Conservation (phyloP, 2,113 vertebrate species). For the Laticauda laticaudata region DNA sequence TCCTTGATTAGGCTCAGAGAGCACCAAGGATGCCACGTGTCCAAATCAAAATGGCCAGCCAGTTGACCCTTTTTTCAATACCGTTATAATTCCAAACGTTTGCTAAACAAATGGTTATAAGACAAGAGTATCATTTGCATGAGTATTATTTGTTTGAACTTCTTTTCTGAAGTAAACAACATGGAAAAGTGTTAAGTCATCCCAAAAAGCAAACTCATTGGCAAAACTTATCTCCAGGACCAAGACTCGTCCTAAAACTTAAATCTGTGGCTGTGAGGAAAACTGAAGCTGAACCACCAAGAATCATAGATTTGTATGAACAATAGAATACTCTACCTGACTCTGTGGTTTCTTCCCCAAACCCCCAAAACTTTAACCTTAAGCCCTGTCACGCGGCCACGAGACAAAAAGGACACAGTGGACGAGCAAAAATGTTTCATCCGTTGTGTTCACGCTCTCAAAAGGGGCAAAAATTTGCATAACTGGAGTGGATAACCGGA, state of each 20-base stretch:
- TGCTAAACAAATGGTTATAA: neutral
- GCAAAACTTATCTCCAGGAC: neutral
- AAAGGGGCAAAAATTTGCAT: no score
- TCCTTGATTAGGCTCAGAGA: neutral
- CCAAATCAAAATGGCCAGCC: neutral
- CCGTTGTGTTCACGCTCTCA: no score
- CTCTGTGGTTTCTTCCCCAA: no score
- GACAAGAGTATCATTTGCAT: neutral
- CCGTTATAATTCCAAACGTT: neutral
- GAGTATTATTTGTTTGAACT: neutral
- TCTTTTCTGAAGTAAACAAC: neutral
- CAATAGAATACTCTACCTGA: no score
- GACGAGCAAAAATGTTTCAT: no score
- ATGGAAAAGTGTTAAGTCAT: neutral
- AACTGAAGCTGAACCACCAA: neutral
- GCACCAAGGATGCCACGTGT: neutral
- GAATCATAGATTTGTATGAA: slow-evolving; percentile 40
- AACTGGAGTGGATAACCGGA: no score
- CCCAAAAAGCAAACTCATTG: neutral
- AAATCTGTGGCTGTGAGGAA: neutral
- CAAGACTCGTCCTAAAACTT: neutral
- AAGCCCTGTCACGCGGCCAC: no score
- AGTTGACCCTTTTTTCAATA: neutral
- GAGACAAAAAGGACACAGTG: no score
- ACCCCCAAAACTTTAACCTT: no score